These are phyloP conservation scores for Zaprionus africanus DNA, from an alignment of 1,140 invertebrate genomes.

Conservation along the genomic window DNA sequence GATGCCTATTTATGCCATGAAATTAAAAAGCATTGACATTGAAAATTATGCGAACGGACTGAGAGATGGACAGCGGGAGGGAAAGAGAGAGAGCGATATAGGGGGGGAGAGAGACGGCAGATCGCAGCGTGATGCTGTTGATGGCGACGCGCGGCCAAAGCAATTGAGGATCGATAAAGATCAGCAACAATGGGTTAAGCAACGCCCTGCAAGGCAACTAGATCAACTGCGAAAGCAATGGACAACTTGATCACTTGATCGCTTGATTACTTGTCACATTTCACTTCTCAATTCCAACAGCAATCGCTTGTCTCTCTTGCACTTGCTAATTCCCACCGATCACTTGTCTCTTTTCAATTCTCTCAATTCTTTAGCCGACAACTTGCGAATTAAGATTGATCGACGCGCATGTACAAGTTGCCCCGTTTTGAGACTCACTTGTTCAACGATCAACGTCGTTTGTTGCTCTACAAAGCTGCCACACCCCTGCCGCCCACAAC, in stretches of 20 bases:
- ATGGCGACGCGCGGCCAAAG: conserved; percentile 9
- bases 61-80: neutral
- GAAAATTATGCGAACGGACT: conserved; percentile 70
- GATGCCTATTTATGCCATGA: conserved; percentile 66
- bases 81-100: neutral
- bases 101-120: neutral
- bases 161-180: neutral
- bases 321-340: conserved; percentile 8
- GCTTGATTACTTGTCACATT: neutral
- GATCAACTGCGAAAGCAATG: too few relatives aligned
- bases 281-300: neutral
- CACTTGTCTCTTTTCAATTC: neutral
- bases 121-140: neutral
- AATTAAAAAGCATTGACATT: conserved; percentile 81
- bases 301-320: neutral
- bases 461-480: neutral
- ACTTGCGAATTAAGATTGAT: conserved; percentile 50
- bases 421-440: conserved; percentile 9
- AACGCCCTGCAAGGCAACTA: conserved; percentile 1
- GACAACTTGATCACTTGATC: neutral
- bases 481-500: neutral
- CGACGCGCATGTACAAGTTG: conserved; percentile 10
- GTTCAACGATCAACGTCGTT: conserved; percentile 17
- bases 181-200: conserved; percentile 1
- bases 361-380: conserved; percentile 29